These are phyloP conservation scores for Jaculus jaculus DNA, from an alignment of 2,113 vertebrate species.

Conservation along the genomic window DNA sequence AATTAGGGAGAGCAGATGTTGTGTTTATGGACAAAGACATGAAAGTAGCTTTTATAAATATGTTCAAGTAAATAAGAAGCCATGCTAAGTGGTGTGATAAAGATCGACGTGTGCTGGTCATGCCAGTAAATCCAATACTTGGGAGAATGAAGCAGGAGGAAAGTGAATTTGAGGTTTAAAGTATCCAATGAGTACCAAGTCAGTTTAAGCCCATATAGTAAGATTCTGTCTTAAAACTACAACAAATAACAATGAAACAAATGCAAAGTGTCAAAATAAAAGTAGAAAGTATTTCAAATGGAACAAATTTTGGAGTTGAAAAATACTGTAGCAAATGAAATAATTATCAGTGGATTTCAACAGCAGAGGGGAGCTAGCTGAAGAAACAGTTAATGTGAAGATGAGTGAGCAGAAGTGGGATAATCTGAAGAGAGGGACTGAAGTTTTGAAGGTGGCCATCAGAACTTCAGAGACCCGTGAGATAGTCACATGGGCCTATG, in stretches of 20 bases:
- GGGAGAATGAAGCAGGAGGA: too few relatives aligned
- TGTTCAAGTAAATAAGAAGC: slow-evolving; percentile 18
- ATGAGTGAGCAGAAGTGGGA: slow-evolving; percentile 4
- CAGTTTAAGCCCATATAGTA: background rate
- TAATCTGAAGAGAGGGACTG: background rate
- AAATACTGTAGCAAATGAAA: background rate
- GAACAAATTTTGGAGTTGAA: slow-evolving; percentile 33
- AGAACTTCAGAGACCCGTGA: background rate
- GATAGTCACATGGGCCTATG: background rate
- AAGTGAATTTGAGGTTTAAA: too few relatives aligned
- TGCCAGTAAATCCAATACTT: too few relatives aligned
- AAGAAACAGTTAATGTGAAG: background rate
- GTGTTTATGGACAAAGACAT: slow-evolving; percentile 7
- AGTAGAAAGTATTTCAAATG: background rate
- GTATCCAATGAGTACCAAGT: too few relatives aligned
- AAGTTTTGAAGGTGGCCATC: background rate
- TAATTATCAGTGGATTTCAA: background rate
- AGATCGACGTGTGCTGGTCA: background rate
- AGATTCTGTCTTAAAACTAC: background rate
- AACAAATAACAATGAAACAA: background rate
- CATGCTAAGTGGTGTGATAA: slow-evolving; percentile 34
- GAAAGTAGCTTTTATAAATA: background rate
- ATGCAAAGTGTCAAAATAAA: background rate
- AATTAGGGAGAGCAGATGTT: background rate
- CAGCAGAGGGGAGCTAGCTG: background rate